Evolutionary conservation across 1,140 invertebrate genomes (phyloP).

Genomic region (Ostrea edulis): DNA sequence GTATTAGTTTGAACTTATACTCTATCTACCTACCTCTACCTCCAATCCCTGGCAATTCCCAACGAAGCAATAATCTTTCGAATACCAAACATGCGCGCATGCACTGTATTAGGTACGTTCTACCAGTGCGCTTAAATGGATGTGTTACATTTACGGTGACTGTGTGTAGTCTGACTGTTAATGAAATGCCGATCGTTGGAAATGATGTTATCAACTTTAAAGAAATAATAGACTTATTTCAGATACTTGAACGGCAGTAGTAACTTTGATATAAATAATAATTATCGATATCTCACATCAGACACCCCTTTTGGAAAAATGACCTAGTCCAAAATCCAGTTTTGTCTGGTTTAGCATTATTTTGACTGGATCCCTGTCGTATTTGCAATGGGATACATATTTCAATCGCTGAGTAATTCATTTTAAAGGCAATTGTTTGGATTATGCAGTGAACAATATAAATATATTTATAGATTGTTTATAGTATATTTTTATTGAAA

Average conservation of each 20-base stretch:
- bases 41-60: background rate
- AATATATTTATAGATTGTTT: too few relatives aligned
- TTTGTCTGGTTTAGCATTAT: conserved; percentile 9
- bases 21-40: background rate
- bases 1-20: background rate
- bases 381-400: too few relatives aligned
- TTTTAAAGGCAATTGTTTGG: too few relatives aligned
- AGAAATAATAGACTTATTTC: background rate
- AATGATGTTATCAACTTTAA: background rate
- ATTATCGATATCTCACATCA: background rate
- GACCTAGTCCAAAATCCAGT: conserved; percentile 12
- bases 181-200: background rate
- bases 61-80: background rate
- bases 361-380: background rate
- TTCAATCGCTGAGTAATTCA: too few relatives aligned
- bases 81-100: conserved; percentile 13
- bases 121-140: background rate
- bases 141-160: background rate
- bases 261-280: background rate
- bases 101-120: background rate
- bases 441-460: too few relatives aligned
- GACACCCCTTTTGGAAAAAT: conserved; percentile 7
- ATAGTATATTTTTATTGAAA: too few relatives aligned
- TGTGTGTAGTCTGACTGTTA: background rate
- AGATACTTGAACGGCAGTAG: background rate